A percentile compares a stretch with the other conserved stretches of the same genome.
Evolutionary conservation across 2,113 vertebrate genomes (phyloP).

Genomic region (Rallus limicola): DNA sequence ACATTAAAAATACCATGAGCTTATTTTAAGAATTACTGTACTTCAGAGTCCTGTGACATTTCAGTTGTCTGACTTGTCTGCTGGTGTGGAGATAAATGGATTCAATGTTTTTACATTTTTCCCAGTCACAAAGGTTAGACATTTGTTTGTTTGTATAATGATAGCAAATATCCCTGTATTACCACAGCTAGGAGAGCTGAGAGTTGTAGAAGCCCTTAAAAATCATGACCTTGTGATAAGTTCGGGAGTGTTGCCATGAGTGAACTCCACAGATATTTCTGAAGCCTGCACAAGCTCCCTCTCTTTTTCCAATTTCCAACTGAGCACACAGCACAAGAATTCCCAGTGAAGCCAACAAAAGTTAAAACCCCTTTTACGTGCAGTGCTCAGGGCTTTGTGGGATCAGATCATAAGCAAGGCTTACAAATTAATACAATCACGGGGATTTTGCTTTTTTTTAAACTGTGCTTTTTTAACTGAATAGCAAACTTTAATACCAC

Average conservation of each 20-base stretch:
- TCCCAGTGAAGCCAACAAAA: neutral
- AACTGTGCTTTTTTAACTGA: neutral
- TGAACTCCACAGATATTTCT: constrained; percentile 10
- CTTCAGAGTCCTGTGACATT: neutral
- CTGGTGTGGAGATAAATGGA: neutral
- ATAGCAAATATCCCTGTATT: neutral
- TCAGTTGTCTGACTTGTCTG: neutral
- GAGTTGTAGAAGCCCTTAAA: constrained; percentile 3
- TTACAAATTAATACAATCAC: constrained; percentile 40
- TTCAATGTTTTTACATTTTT: constrained; percentile 1
- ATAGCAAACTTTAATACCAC: neutral
- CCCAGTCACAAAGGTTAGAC: constrained; percentile 9
- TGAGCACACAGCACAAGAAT: neutral
- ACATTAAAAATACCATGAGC: neutral
- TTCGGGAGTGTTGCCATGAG: neutral
- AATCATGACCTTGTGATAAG: constrained; percentile 6
- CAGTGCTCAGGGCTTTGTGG: neutral
- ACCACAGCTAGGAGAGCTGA: neutral
- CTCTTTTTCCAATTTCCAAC: neutral
- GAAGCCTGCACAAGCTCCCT: neutral
- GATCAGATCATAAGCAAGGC: constrained; percentile 19
- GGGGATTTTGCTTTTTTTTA: neutral
- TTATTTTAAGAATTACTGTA: neutral
- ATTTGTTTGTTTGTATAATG: constrained; percentile 14
- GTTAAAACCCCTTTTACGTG: neutral